Evolutionary conservation across 2,888 invertebrate genomes (phyloP), one percentile per base, ranked within the genome.

Genomic region (Plagiodera versicolora): DNA sequence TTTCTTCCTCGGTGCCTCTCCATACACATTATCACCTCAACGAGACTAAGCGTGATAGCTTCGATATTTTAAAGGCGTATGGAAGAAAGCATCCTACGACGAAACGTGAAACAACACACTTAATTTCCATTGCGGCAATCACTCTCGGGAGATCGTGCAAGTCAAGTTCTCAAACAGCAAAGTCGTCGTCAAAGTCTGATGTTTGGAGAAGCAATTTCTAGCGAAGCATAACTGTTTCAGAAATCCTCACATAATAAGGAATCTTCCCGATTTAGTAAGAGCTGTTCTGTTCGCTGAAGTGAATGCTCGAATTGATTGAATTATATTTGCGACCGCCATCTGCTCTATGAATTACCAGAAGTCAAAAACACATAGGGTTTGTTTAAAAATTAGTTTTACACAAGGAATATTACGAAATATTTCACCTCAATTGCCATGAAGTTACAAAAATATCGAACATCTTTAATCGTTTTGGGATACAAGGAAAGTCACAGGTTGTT

Each of bases 281-380:
- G 39, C 30, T 55, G 39, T 44, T 61, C 60, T 58, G 39, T 44
- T 61, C 60, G 58, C 45, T 61, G 60, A 62, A 65, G 64, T 65
- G 61, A 64, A 63, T 67, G 64, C 63, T 59, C 44, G 68, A 64
- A 69, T 66, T 67, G 66, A 70, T 70, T 63, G 61, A 67, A 70
- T 69, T 64, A 67, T 61, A 57, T n/a, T 5, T 24, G 24, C 24
- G 10, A 48, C 20, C 6, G 46, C 16, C 14, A 16, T 32, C 48
- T 20, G 39, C 48, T 19, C 2, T n/a, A 19, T 48, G 18, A 28
- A 11, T n/a, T n/a, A n/a, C n/a, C n/a, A n/a, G n/a, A n/a, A n/a
- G n/a, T n/a, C n/a, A n/a, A n/a, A n/a, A n/a, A n/a, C n/a, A n/a
- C n/a, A n/a, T n/a, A n/a, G n/a, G n/a, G n/a, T n/a, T n/a, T n/a